Evolutionary conservation across 2,797 vertebrate species (phyloP), one percentile per base, ranked within the genome.

Genomic region (Eutrigla gurnardus): DNA sequence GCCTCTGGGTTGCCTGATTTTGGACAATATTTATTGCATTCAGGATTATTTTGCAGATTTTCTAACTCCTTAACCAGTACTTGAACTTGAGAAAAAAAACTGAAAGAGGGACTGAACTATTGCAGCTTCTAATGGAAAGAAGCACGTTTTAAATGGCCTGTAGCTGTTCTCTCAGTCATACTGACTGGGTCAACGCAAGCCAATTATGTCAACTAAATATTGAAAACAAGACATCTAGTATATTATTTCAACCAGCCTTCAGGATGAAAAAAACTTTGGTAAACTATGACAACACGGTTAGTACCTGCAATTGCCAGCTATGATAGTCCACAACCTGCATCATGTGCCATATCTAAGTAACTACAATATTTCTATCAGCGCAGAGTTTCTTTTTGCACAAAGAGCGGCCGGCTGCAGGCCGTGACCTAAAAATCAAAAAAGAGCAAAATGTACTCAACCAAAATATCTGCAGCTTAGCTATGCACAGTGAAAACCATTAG

Each of bases 11-110:
- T 54, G 72, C 65, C 73, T 50, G 75, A 83, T 88, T 91, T 62
- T 43, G 70, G 75, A 86, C 77, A 76, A 78, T 83, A 67, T 72
- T 87, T 88, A 90, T 88, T 91, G 86, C 89, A 86, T 73, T 78
- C 62, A 78, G 65, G 68, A 80, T 77, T 65, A 42, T 65, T 83
- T 70, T 40, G 57, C 61, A 61, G 37, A 67, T 84, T 82, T 73
- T 82, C 39, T 32, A 65, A 61, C 52, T 76, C 53, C 42, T 60
- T 55, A 62, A 73, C 67, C 65, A 82, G 72, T 65, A 75, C 40
- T 69, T 60, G 39, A 78, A 80, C 73, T 75, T 50, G 53, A 78
- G 37, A 55, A 61, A 17, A 7, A 52, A 77, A 65, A 57, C 49
- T 15, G 67, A 84, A 47, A 75, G 70, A 81, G 77, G 68, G 70